Percentiles rank a stretch among this genome's conserved stretches.
Conservation (phyloP, 2,888 invertebrate genomes). For the Trachelus iudaicus region DNA sequence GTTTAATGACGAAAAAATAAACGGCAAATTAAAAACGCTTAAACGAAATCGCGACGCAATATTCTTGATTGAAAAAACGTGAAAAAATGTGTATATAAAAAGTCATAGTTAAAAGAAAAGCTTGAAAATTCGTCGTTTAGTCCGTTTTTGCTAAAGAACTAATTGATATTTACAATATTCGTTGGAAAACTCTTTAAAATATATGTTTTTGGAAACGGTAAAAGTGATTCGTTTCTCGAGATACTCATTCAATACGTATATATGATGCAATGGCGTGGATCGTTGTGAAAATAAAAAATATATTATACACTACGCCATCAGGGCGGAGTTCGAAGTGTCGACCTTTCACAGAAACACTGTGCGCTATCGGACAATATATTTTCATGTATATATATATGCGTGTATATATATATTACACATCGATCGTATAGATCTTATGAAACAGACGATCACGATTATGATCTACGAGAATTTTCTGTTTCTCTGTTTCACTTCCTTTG, state of each 20-base stretch:
- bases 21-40: constrained; percentile 20
- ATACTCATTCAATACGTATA: background rate
- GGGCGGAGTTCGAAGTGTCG: background rate
- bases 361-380: constrained; percentile 11
- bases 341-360: background rate
- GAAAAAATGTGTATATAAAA: background rate
- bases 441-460: constrained; percentile 5
- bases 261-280: background rate
- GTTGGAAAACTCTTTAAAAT: background rate
- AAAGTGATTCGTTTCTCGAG: background rate
- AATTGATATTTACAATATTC: background rate
- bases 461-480: constrained; percentile 17
- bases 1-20: background rate
- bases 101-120: background rate
- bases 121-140: background rate
- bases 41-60: background rate
- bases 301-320: background rate
- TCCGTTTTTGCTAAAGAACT: background rate
- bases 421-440: background rate
- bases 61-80: background rate
- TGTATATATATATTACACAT: background rate
- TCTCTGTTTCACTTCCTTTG: constrained; percentile 7
- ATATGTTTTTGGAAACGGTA: background rate
- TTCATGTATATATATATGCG: background rate
- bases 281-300: constrained; percentile 1